phyloP scores from a whole-genome alignment of 2,797 vertebrate species.

The Cetoscarus ocellatus region DNA sequence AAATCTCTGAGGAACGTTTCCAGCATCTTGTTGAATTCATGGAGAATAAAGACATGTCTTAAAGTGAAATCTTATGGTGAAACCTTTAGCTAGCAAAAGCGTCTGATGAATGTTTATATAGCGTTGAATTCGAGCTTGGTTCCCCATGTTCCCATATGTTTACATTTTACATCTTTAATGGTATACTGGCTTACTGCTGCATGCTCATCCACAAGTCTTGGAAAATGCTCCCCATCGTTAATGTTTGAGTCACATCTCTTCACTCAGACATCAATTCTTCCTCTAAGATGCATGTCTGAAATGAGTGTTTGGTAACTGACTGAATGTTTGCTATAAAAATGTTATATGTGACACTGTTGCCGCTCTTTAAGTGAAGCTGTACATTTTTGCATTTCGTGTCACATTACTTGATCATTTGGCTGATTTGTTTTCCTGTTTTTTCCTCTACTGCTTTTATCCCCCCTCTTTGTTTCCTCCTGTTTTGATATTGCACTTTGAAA shows the following conservation, averaged over 20 bases:
- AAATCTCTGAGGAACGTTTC: too few species aligned
- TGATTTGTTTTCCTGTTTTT: not conserved
- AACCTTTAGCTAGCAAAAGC: too few species aligned
- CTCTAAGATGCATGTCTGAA: not conserved
- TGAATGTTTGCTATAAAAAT: not conserved
- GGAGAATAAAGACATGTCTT: too few species aligned
- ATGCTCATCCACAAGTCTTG: too few species aligned
- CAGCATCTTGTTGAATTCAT: too few species aligned
- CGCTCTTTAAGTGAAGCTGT: constrained; percentile 5
- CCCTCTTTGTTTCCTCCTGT: not conserved
- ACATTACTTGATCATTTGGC: not conserved
- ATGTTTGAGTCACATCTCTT: not conserved
- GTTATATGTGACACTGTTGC: not conserved
- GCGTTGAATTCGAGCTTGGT: too few species aligned
- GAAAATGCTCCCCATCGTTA: constrained; percentile 9
- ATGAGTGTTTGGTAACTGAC: not conserved
- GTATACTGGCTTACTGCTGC: too few species aligned
- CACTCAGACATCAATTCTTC: not conserved
- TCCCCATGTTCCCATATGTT: too few species aligned
- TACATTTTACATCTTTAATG: too few species aligned
- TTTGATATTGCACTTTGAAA: constrained; percentile 16
- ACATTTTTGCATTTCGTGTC: not conserved
- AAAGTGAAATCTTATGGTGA: too few species aligned
- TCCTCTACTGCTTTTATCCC: not conserved
- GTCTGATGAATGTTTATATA: too few species aligned